phyloP scores from a whole-genome alignment of 2,888 invertebrate genomes.

The Elmis aenea region DNA sequence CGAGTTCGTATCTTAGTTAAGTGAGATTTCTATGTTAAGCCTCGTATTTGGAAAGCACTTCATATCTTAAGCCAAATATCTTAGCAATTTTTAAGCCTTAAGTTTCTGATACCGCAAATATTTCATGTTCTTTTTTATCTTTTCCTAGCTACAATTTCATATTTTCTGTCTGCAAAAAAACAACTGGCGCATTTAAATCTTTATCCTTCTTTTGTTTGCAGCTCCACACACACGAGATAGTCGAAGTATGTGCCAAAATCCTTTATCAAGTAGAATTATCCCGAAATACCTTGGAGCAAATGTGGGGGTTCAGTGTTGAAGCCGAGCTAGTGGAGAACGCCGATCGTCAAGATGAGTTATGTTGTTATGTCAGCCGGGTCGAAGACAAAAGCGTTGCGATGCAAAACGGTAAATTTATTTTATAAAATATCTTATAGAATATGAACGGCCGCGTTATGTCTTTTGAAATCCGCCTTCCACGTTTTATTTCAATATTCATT shows the following conservation, averaged over 20 bases:
- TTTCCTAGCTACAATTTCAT: too few relatives aligned
- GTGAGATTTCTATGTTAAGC: too few relatives aligned
- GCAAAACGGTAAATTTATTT: constrained; percentile 75
- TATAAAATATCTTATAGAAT: background rate
- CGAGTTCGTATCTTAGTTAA: too few relatives aligned
- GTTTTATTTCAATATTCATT: too few relatives aligned
- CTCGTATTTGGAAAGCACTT: too few relatives aligned
- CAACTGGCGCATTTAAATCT: too few relatives aligned
- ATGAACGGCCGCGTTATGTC: background rate
- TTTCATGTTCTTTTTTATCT: too few relatives aligned
- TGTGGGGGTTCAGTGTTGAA: constrained; percentile 98
- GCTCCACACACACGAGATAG: constrained; percentile 89
- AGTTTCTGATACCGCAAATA: too few relatives aligned
- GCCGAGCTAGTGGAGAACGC: constrained; percentile 95
- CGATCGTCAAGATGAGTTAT: constrained; percentile 92
- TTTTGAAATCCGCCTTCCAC: too few relatives aligned
- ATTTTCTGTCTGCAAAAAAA: too few relatives aligned
- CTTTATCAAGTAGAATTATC: constrained; percentile 94
- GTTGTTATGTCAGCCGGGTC: constrained; percentile 94
- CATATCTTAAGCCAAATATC: too few relatives aligned
- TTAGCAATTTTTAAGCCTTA: too few relatives aligned
- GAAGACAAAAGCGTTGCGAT: constrained; percentile 94
- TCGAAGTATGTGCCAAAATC: constrained; percentile 95
- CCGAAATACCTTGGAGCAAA: constrained; percentile 83
- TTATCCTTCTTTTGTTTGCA: constrained; percentile 51